Base-by-base conservation (phyloP, 2,113 vertebrate species). In the Gobiocypris rarus region DNA sequence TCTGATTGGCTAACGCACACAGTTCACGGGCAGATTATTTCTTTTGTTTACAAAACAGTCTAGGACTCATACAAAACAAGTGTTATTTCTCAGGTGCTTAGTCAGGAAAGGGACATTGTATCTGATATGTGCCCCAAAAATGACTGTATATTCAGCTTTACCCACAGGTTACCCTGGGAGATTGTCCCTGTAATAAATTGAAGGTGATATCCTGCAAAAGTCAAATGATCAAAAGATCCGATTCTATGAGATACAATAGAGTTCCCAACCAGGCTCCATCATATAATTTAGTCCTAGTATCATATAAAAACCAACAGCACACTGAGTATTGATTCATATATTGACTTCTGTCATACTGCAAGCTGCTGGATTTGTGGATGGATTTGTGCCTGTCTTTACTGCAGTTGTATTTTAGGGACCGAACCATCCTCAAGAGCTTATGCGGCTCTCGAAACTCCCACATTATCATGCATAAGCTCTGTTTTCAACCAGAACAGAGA, bases 381-480 rank as follows among this genome's bases (percentile, higher is more conserved):
- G 56, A 61, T 61, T 26, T 78, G 17, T 41, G 9, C 24, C 6
- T 1, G n/a, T 9, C 13, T 48, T n/a, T 38, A 34, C 19, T 48
- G 6, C n/a, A 50, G 63, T 50, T 34, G 3, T 59, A 22, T 77
- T 77, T 59, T 75, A 22, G 5, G 54, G 11, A 24, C 5, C 11
- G 2, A 61, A 26, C 24, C 41, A 70, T 85, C 34, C 54, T 38
- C n/a, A 13, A 34, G 19, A 52, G 31, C 31, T 38, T 1, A 4
- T 69, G 22, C 6, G 5, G 10, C 83, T 83, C 15, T 41, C 26
- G 6, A 59, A 83, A 41, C 13, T 9, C 63, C 43, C n/a, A 11
- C 52, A 86, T 86, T 83, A 78, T 56, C 81, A 83, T 86, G 65
- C 85, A 71, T 41, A 22, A 73, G 74, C 43, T 78, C 9, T 9